These are phyloP conservation scores for Trissolcus basalis DNA, from an alignment of 1,140 invertebrate genomes.

Conservation along the genomic window DNA sequence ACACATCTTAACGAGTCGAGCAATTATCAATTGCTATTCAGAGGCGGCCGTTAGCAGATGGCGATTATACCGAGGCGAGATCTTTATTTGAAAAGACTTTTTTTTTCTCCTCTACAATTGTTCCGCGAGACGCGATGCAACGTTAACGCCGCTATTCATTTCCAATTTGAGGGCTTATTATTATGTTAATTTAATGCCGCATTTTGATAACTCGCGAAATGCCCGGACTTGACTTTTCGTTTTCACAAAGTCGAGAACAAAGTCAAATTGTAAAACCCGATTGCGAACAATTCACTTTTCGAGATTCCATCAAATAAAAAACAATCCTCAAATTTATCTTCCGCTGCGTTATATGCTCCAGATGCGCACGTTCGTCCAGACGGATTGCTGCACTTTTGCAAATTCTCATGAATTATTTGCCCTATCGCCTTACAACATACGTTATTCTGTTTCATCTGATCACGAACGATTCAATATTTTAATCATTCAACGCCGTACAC, in stretches of 20 bases:
- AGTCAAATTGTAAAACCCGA: too few relatives aligned
- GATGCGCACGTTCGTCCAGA: constrained; percentile 15
- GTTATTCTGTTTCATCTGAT: background rate
- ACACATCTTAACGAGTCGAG: background rate
- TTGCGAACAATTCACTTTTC: background rate
- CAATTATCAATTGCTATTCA: background rate
- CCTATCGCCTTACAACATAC: constrained; percentile 1
- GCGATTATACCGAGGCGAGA: background rate
- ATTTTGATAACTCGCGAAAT: background rate
- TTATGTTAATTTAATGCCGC: background rate
- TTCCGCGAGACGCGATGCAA: too few relatives aligned
- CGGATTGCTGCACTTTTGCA: constrained; percentile 15
- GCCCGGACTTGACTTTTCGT: background rate
- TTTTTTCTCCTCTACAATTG: too few relatives aligned
- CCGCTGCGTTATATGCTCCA: constrained; percentile 7
- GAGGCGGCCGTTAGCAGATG: background rate
- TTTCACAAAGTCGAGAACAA: too few relatives aligned
- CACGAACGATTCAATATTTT: background rate
- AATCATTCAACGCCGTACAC: too few relatives aligned
- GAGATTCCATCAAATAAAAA: constrained; percentile 22
- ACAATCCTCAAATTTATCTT: constrained; percentile 18
- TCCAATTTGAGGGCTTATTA: too few relatives aligned
- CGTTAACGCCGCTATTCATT: too few relatives aligned
- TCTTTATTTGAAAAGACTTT: too few relatives aligned
- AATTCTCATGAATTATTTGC: constrained; percentile 9